These are phyloP conservation scores for Rhinella marina DNA, from an alignment of 2,797 vertebrate species.

Conservation along the genomic window DNA sequence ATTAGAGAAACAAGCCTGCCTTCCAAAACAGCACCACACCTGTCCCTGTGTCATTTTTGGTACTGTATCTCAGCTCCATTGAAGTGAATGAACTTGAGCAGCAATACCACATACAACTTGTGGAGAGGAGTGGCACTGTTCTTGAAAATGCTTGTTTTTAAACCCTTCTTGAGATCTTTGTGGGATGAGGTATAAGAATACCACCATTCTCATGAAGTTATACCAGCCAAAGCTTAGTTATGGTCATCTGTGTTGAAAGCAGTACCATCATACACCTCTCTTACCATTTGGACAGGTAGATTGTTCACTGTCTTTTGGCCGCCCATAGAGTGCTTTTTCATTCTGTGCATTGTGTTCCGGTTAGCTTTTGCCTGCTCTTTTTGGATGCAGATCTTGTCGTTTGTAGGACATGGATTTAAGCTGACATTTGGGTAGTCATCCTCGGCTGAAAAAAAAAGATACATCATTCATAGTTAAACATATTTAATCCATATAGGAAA, in stretches of 20 bases:
- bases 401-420: constrained; percentile 87
- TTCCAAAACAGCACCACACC: not conserved
- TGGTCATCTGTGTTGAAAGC: not conserved
- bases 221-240: not conserved
- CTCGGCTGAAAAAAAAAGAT: constrained; percentile 65
- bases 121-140: not conserved
- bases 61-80: too few species aligned
- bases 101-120: too few species aligned
- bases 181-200: not conserved
- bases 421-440: constrained; percentile 88
- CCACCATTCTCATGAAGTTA: not conserved
- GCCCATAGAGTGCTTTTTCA: constrained; percentile 67
- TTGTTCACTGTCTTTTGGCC: constrained; percentile 65
- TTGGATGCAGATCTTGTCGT: constrained; percentile 89
- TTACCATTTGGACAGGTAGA: constrained; percentile 79
- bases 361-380: constrained; percentile 82
- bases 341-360: constrained; percentile 78
- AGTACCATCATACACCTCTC: constrained; percentile 13
- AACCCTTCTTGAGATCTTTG: not conserved
- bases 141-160: not conserved
- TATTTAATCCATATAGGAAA: not conserved
- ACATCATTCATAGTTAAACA: not conserved
- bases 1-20: not conserved
- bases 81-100: too few species aligned
- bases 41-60: not conserved